A percentile compares a stretch with the other conserved stretches of the same genome.
Evolutionary conservation across 2,888 invertebrate species (phyloP).

Genomic region (Oligia latruncula): DNA sequence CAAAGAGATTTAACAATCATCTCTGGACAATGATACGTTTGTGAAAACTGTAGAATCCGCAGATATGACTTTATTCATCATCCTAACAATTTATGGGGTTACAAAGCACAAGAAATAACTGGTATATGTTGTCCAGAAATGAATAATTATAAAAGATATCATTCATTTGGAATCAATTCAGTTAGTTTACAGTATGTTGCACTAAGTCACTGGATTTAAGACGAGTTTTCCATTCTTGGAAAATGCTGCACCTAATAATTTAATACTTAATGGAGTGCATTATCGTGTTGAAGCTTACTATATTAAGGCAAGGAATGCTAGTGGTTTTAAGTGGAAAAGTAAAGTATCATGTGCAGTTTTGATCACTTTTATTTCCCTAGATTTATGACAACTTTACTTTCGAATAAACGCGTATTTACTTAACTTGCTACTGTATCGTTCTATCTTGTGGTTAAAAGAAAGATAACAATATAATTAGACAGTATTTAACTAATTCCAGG

Average conservation of each 20-base stretch:
- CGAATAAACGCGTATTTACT: background rate
- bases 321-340: slow-evolving; percentile 5
- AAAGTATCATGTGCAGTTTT: background rate
- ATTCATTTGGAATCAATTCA: background rate
- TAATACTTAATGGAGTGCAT: background rate
- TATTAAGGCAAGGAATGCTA: background rate
- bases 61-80: background rate
- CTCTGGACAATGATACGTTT: background rate
- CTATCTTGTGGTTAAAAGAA: background rate
- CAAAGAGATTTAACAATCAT: background rate
- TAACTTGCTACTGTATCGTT: background rate
- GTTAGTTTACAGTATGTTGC: background rate
- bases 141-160: background rate
- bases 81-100: background rate
- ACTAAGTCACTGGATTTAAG: slow-evolving; percentile 2
- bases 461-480: too few relatives aligned
- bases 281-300: background rate
- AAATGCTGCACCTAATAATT: slow-evolving; percentile 16
- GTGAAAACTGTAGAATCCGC: background rate
- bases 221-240: slow-evolving; percentile 23
- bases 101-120: background rate
- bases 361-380: background rate
- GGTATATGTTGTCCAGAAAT: too few relatives aligned
- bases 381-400: background rate
- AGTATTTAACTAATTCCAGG: background rate